Percentiles rank a stretch among this genome's conserved stretches.
Conservation (phyloP, 2,888 invertebrate genomes). For the Penaeus monodon region DNA sequence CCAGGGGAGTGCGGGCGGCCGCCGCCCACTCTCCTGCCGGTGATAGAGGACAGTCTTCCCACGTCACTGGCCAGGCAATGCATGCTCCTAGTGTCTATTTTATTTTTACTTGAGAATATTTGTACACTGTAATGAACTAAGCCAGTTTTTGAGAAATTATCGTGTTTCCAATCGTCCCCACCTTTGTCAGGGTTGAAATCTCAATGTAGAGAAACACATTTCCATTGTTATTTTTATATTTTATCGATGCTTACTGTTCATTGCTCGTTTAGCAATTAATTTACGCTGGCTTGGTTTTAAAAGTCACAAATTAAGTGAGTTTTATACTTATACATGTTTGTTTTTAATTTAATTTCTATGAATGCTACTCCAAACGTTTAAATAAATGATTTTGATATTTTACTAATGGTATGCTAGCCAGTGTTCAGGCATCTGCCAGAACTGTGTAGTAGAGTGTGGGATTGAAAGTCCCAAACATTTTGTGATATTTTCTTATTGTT, state of each 20-base stretch:
- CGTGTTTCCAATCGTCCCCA: constrained; percentile 64
- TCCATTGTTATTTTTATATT: constrained; percentile 65
- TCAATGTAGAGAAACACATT: constrained; percentile 66
- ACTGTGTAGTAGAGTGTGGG: constrained; percentile 62
- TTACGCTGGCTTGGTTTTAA: constrained; percentile 65
- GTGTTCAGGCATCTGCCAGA: constrained; percentile 41
- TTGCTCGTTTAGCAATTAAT: constrained; percentile 59
- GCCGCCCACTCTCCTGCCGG: constrained; percentile 45
- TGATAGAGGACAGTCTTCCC: constrained; percentile 52
- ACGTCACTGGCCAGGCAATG: constrained; percentile 56
- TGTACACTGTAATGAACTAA: constrained; percentile 65
- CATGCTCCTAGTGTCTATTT: constrained; percentile 65
- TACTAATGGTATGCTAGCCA: constrained; percentile 64
- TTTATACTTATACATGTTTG: constrained; percentile 64
- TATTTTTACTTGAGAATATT: constrained; percentile 64
- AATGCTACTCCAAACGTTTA: constrained; percentile 62
- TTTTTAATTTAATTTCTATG: constrained; percentile 65
- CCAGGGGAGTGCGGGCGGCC: constrained; percentile 31
- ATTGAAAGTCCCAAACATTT: constrained; percentile 63
- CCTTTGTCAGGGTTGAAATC: constrained; percentile 65
- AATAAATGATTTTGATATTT: constrained; percentile 65
- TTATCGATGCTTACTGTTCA: constrained; percentile 62
- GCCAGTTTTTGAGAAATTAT: constrained; percentile 63
- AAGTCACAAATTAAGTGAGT: constrained; percentile 65
- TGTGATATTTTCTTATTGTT: constrained; percentile 66